Percentiles rank a stretch among this genome's conserved stretches.
phyloP scores from a whole-genome alignment of 2,113 vertebrate genomes.

The Thermophis baileyi region DNA sequence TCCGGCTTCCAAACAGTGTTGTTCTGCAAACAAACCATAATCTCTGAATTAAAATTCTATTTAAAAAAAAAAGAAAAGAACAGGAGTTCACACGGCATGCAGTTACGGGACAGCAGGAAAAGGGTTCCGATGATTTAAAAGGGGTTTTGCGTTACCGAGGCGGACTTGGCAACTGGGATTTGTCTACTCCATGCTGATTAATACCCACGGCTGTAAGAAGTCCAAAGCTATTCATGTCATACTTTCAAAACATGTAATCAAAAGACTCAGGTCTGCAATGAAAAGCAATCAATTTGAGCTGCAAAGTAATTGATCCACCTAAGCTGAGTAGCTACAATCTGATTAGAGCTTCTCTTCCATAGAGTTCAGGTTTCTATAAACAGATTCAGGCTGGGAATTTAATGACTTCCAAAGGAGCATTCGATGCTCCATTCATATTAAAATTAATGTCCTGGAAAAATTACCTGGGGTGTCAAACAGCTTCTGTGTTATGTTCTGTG shows the following conservation, averaged over 20 bases:
- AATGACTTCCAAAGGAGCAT: conserved; percentile 1
- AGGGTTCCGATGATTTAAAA: background rate
- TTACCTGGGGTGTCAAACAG: background rate
- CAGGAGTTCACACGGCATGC: background rate
- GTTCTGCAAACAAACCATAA: conserved; percentile 74
- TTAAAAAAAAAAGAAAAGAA: background rate
- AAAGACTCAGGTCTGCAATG: conserved; percentile 7
- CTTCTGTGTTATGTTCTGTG: background rate
- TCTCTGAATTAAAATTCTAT: conserved; percentile 28
- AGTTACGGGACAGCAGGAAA: background rate
- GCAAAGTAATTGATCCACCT: conserved; percentile 34
- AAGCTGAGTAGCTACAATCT: conserved; percentile 19
- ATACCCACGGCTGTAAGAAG: background rate
- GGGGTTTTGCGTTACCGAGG: conserved; percentile 1
- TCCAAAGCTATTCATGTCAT: conserved; percentile 15
- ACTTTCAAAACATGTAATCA: background rate
- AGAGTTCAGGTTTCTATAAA: background rate
- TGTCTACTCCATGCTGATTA: conserved; percentile 31
- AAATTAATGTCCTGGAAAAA: conserved; percentile 14
- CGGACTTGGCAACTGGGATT: background rate
- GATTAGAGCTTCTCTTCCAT: background rate
- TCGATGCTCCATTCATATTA: background rate
- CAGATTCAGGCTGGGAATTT: background rate
- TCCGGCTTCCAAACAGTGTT: conserved; percentile 83
- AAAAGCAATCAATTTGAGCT: conserved; percentile 35